Base-by-base conservation (phyloP, 2,888 invertebrate species). In the Coronaproctus castanopsis region DNA sequence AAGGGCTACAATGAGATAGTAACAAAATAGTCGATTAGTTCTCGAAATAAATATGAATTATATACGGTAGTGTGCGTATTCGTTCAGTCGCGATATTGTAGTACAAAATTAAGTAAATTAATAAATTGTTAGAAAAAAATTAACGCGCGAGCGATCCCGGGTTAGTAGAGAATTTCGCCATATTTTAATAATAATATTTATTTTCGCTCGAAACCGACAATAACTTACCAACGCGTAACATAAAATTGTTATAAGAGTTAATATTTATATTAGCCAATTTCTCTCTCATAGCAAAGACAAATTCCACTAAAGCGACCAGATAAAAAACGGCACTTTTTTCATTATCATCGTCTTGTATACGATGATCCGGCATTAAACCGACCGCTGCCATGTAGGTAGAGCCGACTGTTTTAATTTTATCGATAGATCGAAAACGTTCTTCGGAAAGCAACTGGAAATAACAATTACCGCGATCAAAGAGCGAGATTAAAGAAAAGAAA, bases 301-400 rank as follows among this genome's bases (percentile, higher is more conserved):
- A 89, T 68, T 92, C 91, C 0, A 89, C 83, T n/a, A 91, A 73
- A 0, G 85, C 84, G 23, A 84, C 82, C 77, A 91, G 74, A 69
- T 81, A 79, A 22, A 78, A 74, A 3, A 80, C 77, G 49, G 82
- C 80, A 57, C 76, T 74, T 63, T 78, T 78, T 66, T 80, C 80
- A n/a, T n/a, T n/a, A 61, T 75, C 73, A 57, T 84, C 83, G 67
- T 85, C 82, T 18, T 77, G 69, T 71, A 85, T 82, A 65, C 80
- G 76, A 66, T 79, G 77, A 68, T 89, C 87, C 0, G 91, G 91
- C 71, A 88, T 87, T 60, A 92, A 76, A 0, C 92, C 92, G 3
- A 90, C 85, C 0, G 90, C 90, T 1, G 87, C 89, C 90, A 92
- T 91, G 72, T 90, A 93, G 0, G 90, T 90, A 2, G 88, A 87